Evolutionary conservation across 2,113 vertebrate species (phyloP).

Genomic region (Jacana jacana): DNA sequence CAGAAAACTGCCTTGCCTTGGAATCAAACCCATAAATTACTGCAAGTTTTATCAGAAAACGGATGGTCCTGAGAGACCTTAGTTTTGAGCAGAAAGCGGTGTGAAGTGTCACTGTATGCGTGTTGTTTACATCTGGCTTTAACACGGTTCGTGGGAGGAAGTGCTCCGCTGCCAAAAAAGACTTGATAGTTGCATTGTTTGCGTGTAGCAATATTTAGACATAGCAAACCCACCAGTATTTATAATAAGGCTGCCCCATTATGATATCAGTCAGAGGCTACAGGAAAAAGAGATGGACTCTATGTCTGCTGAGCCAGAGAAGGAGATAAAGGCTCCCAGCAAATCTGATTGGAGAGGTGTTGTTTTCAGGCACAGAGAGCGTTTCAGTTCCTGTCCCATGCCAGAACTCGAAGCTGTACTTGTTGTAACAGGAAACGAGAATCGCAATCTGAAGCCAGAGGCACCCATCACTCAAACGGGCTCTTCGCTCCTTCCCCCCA

Average conservation of each 20-base stretch:
- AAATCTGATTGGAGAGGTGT: neutral
- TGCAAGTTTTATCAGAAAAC: neutral
- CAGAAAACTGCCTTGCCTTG: neutral
- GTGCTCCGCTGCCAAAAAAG: neutral
- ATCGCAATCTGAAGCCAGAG: neutral
- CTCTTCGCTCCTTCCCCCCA: neutral
- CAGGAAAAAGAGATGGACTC: neutral
- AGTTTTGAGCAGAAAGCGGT: neutral
- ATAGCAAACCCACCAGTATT: neutral
- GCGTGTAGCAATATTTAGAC: neutral
- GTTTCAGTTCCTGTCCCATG: neutral
- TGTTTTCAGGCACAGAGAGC: neutral
- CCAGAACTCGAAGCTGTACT: neutral
- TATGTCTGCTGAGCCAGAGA: neutral
- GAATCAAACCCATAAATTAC: neutral
- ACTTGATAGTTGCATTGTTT: neutral
- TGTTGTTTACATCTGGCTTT: neutral
- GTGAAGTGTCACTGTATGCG: fast-evolving
- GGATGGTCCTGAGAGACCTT: neutral
- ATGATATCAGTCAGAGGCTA: neutral
- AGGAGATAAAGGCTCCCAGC: neutral
- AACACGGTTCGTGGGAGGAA: neutral
- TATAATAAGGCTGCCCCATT: neutral
- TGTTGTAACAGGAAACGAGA: constrained; percentile 19
- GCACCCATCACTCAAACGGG: neutral